Conservation (phyloP, 2,113 vertebrate genomes). For the crab-eating macaque (Macaca fascicularis) region DNA sequence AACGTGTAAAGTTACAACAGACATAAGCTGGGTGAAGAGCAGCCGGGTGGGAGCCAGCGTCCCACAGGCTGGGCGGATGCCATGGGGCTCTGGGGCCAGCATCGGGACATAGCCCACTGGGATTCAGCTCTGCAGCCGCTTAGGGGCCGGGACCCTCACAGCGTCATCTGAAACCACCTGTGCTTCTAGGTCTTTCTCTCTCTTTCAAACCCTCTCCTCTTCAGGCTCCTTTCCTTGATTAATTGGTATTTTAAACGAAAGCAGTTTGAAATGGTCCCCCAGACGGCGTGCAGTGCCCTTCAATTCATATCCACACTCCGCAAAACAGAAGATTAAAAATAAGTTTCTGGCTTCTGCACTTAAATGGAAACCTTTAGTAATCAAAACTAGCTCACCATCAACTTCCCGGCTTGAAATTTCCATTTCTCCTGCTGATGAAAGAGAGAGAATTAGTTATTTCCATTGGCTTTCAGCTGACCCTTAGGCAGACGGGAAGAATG, state of each 20-base stretch:
- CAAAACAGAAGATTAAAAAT: background rate
- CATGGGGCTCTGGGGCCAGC: background rate
- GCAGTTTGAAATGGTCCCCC: background rate
- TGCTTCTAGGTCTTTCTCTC: fast-evolving
- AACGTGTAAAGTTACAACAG: background rate
- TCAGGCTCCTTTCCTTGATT: background rate
- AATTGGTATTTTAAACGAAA: conserved; percentile 42
- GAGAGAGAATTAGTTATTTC: conserved; percentile 42
- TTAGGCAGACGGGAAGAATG: conserved; percentile 28
- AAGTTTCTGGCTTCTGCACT: conserved; percentile 22
- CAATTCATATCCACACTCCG: background rate
- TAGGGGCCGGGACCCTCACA: fast-evolving
- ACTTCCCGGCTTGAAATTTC: background rate
- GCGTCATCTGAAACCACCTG: fast-evolving
- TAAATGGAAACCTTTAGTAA: conserved; percentile 3
- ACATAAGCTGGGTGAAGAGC: background rate
- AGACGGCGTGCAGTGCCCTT: background rate
- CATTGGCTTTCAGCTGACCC: conserved; percentile 61
- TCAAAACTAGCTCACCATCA: conserved; percentile 16
- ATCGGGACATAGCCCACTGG: background rate
- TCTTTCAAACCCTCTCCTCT: background rate
- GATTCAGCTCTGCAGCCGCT: background rate
- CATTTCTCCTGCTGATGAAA: conserved; percentile 16
- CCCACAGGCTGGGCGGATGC: background rate
- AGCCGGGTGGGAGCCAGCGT: fast-evolving